phyloP scores from a whole-genome alignment of 1,140 invertebrate species.

The Epicauta chinensis region DNA sequence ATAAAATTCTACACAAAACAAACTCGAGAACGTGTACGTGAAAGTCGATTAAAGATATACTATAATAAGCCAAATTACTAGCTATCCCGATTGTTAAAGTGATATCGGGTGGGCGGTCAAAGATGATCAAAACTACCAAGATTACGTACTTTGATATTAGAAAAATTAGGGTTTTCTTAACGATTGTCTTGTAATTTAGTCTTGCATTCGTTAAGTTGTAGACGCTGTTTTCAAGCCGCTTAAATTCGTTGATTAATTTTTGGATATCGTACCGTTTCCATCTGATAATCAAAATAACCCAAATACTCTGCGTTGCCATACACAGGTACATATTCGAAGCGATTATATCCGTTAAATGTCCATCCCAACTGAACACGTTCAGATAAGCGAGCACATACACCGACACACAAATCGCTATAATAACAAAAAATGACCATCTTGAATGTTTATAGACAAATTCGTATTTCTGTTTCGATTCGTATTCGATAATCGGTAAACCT shows the following conservation, averaged over 20 bases:
- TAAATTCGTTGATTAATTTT: neutral
- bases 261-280: neutral
- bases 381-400: neutral
- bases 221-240: neutral
- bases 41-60: neutral
- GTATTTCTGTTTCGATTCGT: neutral
- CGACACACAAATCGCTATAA: neutral
- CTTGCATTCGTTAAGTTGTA: too few relatives aligned
- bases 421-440: neutral
- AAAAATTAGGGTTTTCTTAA: too few relatives aligned
- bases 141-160: too few relatives aligned
- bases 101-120: too few relatives aligned
- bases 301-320: neutral
- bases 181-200: too few relatives aligned
- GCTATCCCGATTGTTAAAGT: too few relatives aligned
- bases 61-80: too few relatives aligned
- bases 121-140: too few relatives aligned
- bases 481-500: neutral
- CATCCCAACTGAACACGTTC: neutral
- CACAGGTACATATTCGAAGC: too few relatives aligned
- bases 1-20: neutral
- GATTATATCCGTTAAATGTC: neutral
- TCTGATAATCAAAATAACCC: constrained; percentile 1
- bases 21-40: neutral
- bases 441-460: neutral